Percentiles rank a stretch among this genome's conserved stretches.
phyloP scores from a whole-genome alignment of 2,888 invertebrate genomes.

The Eudasyphora cyanicolor region DNA sequence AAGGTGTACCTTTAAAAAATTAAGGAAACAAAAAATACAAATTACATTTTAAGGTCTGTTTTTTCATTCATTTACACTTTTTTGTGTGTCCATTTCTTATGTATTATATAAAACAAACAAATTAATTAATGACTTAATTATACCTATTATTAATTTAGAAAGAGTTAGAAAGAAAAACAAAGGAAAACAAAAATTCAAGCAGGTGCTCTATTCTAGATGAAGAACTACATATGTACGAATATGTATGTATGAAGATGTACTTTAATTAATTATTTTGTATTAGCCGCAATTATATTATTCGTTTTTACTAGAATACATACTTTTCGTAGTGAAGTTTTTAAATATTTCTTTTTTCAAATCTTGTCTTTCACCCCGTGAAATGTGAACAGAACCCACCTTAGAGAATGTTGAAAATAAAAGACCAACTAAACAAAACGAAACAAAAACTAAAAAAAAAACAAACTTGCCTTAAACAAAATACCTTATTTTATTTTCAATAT shows the following conservation, averaged over 20 bases:
- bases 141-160: background rate
- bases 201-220: constrained; percentile 26
- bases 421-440: background rate
- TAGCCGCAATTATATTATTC: constrained; percentile 19
- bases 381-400: constrained; percentile 51
- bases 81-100: constrained; percentile 18
- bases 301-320: background rate
- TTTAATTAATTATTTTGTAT: constrained; percentile 10
- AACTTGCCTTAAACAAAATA: constrained; percentile 32
- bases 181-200: background rate
- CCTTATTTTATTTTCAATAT: constrained; percentile 22
- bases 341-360: background rate
- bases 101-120: constrained; percentile 36
- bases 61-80: constrained; percentile 1
- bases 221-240: too few relatives aligned
- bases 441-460: background rate
- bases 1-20: constrained; percentile 79
- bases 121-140: constrained; percentile 7
- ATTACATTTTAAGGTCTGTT: constrained; percentile 54
- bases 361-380: constrained; percentile 32
- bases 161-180: background rate
- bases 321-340: background rate
- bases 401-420: constrained; percentile 38
- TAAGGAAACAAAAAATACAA: constrained; percentile 72
- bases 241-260: background rate